These are phyloP conservation scores for Porites lobata DNA, from an alignment of 92 coral and sea anemone genomes.

Conservation along the genomic window DNA sequence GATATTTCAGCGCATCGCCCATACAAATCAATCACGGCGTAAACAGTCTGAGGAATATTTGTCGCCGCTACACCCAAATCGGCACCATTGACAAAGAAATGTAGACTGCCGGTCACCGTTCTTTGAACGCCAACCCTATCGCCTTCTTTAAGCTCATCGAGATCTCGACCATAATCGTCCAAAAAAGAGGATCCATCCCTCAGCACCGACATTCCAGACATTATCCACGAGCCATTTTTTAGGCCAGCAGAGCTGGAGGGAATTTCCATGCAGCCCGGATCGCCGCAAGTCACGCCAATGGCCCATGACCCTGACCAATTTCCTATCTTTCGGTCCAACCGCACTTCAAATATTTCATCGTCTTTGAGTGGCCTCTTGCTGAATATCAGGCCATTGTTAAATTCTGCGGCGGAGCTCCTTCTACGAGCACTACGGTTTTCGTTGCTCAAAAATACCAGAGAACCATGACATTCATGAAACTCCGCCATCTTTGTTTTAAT, in stretches of 20 bases:
- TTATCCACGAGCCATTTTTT: conserved; percentile 96
- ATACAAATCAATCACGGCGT: conserved; percentile 94
- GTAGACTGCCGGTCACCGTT: conserved; percentile 74
- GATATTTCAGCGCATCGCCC: conserved; percentile 97
- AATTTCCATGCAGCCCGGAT: conserved; percentile 83
- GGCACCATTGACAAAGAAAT: conserved; percentile 91
- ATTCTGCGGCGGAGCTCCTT: conserved; percentile 90
- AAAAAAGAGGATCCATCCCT: conserved; percentile 88
- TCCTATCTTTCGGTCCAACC: conserved; percentile 80
- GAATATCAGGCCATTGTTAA: conserved; percentile 94
- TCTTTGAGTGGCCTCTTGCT: conserved; percentile 76
- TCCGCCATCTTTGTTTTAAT: conserved; percentile 82
- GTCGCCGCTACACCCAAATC: conserved; percentile 95
- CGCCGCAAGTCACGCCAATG: conserved; percentile 88
- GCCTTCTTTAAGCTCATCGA: conserved; percentile 88
- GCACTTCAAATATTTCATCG: conserved; percentile 86
- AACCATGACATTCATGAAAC: conserved; percentile 92
- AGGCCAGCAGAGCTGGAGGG: conserved; percentile 92
- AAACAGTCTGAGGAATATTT: conserved; percentile 79
- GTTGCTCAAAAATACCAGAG: conserved; percentile 84
- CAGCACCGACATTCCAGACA: conserved; percentile 89
- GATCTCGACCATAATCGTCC: conserved; percentile 88
- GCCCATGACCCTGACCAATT: conserved; percentile 98
- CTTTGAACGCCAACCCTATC: conserved; percentile 90
- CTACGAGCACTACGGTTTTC: conserved; percentile 86